A percentile compares a stretch with the other conserved stretches of the same genome.
Evolutionary conservation across 2,888 invertebrate genomes (phyloP).

Genomic region (Drepana falcataria): DNA sequence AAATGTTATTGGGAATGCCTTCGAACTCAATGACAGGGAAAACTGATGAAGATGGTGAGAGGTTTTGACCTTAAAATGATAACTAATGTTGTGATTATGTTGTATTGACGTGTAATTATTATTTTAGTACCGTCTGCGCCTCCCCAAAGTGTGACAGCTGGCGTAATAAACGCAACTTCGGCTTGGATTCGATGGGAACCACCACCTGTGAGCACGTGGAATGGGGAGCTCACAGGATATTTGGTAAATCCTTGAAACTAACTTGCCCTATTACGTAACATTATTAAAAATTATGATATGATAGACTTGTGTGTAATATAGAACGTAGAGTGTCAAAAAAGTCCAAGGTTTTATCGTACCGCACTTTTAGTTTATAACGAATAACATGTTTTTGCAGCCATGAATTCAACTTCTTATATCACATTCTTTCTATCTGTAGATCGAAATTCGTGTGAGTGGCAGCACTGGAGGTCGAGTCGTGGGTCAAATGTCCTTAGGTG

Average conservation of each 20-base stretch:
- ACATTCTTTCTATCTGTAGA: slow-evolving; percentile 29
- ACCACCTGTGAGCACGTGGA: slow-evolving; percentile 85
- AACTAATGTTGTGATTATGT: slow-evolving; percentile 8
- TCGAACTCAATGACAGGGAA: slow-evolving; percentile 92
- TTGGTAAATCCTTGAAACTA: slow-evolving; percentile 80
- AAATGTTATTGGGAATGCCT: slow-evolving; percentile 92
- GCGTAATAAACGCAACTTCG: slow-evolving; percentile 89
- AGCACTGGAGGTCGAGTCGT: slow-evolving; percentile 69
- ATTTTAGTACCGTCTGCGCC: slow-evolving; percentile 86
- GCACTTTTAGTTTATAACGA: no score
- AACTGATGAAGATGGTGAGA: slow-evolving; percentile 89
- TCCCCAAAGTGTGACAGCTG: slow-evolving; percentile 87
- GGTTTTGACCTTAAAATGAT: slow-evolving; percentile 5
- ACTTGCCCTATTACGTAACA: slow-evolving; percentile 23
- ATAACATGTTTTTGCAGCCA: background rate
- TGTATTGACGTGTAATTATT: slow-evolving; percentile 36
- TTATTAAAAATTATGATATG: slow-evolving; percentile 11
- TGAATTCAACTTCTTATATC: background rate
- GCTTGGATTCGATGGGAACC: slow-evolving; percentile 91
- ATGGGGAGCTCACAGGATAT: slow-evolving; percentile 91
- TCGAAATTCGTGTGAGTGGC: slow-evolving; percentile 63
- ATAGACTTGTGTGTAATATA: no score
- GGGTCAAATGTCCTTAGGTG: slow-evolving; percentile 91
- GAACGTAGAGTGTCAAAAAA: no score
- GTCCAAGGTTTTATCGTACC: no score